Conservation (phyloP, 2,113 vertebrate genomes). For the Isichthys henryi region DNA sequence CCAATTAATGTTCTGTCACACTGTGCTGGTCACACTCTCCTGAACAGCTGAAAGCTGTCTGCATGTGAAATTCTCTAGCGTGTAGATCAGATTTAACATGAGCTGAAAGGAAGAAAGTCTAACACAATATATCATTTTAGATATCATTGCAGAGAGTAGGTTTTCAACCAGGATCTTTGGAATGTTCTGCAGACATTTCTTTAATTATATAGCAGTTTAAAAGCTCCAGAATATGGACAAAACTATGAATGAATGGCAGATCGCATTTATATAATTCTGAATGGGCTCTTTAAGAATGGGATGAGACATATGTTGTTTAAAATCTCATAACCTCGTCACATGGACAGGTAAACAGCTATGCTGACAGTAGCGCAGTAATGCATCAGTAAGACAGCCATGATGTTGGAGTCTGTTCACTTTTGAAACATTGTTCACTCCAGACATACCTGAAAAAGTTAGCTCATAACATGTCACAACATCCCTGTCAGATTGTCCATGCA, state of each 20-base stretch:
- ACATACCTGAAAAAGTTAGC: neutral
- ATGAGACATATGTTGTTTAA: neutral
- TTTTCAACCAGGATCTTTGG: neutral
- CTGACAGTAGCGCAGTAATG: neutral
- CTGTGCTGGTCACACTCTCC: neutral
- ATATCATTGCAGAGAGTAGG: neutral
- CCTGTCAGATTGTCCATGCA: neutral
- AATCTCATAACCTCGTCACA: neutral
- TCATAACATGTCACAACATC: neutral
- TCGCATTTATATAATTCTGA: neutral
- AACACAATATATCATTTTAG: neutral
- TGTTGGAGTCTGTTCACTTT: neutral
- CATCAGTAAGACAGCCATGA: neutral
- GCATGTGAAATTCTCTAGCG: neutral
- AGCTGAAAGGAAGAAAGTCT: neutral
- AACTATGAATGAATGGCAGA: neutral
- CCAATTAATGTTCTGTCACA: neutral
- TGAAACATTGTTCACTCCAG: neutral
- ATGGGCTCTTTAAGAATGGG: neutral
- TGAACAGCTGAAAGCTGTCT: constrained; percentile 8
- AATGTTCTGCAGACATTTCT: neutral
- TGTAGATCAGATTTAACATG: neutral
- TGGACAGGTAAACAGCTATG: neutral
- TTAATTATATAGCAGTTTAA: neutral
- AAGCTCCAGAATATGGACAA: neutral